Evolutionary conservation across 2,888 invertebrate species (phyloP).

Genomic region (Xestia sexstrigata): DNA sequence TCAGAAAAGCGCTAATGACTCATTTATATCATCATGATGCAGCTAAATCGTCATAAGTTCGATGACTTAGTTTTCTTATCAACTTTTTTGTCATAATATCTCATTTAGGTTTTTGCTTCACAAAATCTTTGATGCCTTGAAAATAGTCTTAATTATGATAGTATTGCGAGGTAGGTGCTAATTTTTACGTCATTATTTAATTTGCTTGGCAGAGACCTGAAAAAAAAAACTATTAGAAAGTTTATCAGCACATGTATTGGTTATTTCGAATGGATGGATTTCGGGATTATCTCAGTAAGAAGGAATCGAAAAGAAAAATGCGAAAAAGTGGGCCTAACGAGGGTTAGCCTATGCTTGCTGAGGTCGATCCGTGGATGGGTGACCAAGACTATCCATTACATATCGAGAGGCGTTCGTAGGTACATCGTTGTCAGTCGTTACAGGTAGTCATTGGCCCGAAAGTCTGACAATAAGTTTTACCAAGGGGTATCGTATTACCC

Average conservation of each 20-base stretch:
- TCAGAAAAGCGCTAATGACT: not conserved
- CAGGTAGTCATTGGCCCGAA: too few relatives aligned
- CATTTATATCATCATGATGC: constrained; percentile 15
- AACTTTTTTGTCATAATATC: not conserved
- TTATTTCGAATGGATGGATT: not conserved
- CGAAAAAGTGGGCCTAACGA: too few relatives aligned
- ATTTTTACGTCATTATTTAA: constrained; percentile 26
- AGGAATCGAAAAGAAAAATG: too few relatives aligned
- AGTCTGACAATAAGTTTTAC: too few relatives aligned
- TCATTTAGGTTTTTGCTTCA: not conserved
- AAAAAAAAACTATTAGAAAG: constrained; percentile 24
- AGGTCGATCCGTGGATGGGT: too few relatives aligned
- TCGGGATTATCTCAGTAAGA: not conserved
- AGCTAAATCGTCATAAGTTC: not conserved
- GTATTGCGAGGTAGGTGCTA: constrained; percentile 28
- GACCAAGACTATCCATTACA: too few relatives aligned
- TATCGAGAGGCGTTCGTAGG: too few relatives aligned
- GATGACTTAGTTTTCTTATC: not conserved
- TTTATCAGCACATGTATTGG: not conserved
- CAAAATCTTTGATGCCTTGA: constrained; percentile 29
- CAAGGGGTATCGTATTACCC: too few relatives aligned
- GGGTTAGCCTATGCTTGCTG: too few relatives aligned
- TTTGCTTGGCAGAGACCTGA: constrained; percentile 37
- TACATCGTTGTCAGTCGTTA: too few relatives aligned
- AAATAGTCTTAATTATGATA: not conserved